Conservation (phyloP, 2,797 vertebrate species). For the Cossypha caffra region DNA sequence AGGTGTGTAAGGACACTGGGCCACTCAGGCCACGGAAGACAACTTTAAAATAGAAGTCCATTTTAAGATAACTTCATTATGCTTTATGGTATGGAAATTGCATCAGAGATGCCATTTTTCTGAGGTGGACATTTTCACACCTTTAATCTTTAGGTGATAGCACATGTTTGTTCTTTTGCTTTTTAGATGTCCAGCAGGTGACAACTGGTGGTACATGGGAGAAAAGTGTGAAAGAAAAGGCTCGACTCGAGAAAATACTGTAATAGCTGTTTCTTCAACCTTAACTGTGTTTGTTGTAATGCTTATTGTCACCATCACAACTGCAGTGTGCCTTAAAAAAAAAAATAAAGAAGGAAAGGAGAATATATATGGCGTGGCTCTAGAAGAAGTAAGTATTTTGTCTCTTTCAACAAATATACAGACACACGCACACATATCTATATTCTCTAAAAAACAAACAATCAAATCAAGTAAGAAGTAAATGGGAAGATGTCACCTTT, state of each 20-base stretch:
- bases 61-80: not conserved
- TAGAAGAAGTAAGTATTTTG: slow-evolving; percentile 72
- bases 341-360: slow-evolving; percentile 70
- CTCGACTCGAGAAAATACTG: slow-evolving; percentile 67
- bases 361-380: fast-evolving
- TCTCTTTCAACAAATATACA: not conserved
- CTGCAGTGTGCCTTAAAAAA: slow-evolving; percentile 80
- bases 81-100: not conserved
- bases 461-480: not conserved
- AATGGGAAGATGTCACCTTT: not conserved
- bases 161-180: not conserved
- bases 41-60: not conserved
- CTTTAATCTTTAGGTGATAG: not conserved
- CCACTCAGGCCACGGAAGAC: not conserved
- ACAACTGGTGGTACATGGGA: slow-evolving; percentile 87
- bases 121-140: not conserved
- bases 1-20: not conserved
- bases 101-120: not conserved
- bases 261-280: slow-evolving; percentile 78
- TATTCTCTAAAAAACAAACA: not conserved
- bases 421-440: fast-evolving
- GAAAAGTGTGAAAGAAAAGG: slow-evolving; percentile 82
- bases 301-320: slow-evolving; percentile 82
- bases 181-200: slow-evolving; percentile 81
- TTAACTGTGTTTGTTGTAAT: slow-evolving; percentile 81